These are phyloP conservation scores for Rhinichthys klamathensis DNA, from an alignment of 2,113 vertebrate genomes.

Conservation along the genomic window DNA sequence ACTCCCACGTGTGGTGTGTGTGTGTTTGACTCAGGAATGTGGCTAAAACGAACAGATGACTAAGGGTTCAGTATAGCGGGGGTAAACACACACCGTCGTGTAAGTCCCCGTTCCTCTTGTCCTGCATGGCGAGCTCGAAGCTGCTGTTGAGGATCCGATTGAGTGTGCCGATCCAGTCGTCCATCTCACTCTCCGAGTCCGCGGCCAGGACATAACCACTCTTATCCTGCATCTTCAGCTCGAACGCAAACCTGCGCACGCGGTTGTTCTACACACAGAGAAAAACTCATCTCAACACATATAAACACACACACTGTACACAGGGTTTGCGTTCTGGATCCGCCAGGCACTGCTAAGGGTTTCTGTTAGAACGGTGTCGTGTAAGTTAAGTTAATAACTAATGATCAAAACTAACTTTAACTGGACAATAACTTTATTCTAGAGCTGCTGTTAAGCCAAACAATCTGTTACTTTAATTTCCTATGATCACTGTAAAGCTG, in stretches of 20 bases:
- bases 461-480: no score
- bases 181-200: slow-evolving; percentile 94
- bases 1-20: not conserved
- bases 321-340: no score
- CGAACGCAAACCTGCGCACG: slow-evolving; percentile 93
- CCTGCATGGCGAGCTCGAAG: slow-evolving; percentile 97
- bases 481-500: no score
- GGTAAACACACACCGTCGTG: slow-evolving; percentile 82
- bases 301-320: not conserved
- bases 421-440: no score
- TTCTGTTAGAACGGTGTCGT: no score
- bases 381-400: no score
- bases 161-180: slow-evolving; percentile 93
- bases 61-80: not conserved
- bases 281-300: not conserved
- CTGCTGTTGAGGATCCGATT: slow-evolving; percentile 97
- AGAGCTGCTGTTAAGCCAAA: no score
- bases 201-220: slow-evolving; percentile 94
- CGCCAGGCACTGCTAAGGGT: no score
- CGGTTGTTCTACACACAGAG: slow-evolving; percentile 86
- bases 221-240: slow-evolving; percentile 99
- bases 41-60: not conserved
- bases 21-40: not conserved
- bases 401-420: no score
- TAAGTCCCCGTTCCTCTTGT: slow-evolving; percentile 93